A percentile compares a stretch with the other conserved stretches of the same genome.
Evolutionary conservation across 2,888 invertebrate genomes (phyloP).

Genomic region (Eutolmus rufibarbis): DNA sequence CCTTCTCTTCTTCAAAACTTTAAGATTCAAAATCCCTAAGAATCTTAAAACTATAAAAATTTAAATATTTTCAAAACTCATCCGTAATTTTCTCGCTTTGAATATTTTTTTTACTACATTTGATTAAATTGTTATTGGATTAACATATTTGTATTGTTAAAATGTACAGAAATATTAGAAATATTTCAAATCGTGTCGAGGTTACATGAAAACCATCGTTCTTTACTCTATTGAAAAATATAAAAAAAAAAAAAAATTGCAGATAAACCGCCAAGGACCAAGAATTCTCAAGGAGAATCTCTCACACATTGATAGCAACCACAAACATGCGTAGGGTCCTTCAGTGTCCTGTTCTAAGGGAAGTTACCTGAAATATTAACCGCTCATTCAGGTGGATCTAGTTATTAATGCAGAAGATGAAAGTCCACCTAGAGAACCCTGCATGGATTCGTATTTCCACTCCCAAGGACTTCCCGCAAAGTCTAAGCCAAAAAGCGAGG

Average conservation of each 20-base stretch:
- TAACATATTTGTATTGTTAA: too few relatives aligned
- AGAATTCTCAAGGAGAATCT: background rate
- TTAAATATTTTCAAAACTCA: too few relatives aligned
- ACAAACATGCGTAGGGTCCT: background rate
- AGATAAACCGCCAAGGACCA: background rate
- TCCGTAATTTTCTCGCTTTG: too few relatives aligned
- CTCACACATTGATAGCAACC: background rate
- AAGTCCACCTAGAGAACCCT: background rate
- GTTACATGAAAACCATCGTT: too few relatives aligned
- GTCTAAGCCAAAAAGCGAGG: background rate
- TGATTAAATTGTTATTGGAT: too few relatives aligned
- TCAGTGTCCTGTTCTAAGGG: background rate
- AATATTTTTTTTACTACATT: too few relatives aligned
- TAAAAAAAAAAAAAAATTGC: background rate
- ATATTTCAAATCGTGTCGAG: too few relatives aligned
- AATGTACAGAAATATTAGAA: too few relatives aligned
- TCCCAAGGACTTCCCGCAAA: constrained; percentile 1
- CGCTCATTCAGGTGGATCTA: background rate
- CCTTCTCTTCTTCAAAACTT: too few relatives aligned
- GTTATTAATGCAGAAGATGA: background rate
- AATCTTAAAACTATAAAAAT: too few relatives aligned
- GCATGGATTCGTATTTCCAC: background rate
- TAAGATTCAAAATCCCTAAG: too few relatives aligned
- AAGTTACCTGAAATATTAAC: background rate
- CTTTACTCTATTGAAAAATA: background rate